Percentiles rank a stretch among this genome's conserved stretches.
Conservation (phyloP, 2,888 invertebrate species). For the Ochropacha duplaris region DNA sequence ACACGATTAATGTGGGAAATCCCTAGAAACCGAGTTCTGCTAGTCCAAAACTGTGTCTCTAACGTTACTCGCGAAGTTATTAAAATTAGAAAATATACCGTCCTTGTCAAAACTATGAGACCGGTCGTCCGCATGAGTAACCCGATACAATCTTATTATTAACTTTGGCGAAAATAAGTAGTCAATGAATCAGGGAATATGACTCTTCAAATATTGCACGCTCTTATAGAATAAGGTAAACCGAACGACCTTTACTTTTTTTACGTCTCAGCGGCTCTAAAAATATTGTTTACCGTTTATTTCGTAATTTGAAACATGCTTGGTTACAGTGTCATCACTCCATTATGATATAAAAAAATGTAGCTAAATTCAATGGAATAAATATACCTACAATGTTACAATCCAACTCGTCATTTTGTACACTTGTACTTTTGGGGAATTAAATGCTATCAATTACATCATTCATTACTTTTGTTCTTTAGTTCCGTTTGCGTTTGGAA, state of each 20-base stretch:
- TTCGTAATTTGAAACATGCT: slow-evolving; percentile 58
- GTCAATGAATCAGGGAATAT: not conserved
- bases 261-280: slow-evolving; percentile 44
- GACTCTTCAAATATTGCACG: slow-evolving; percentile 24
- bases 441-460: slow-evolving; percentile 24
- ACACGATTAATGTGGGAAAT: not conserved
- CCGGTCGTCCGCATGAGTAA: not conserved
- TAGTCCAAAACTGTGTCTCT: slow-evolving; percentile 20
- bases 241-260: slow-evolving; percentile 49
- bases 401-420: too few relatives aligned
- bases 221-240: slow-evolving; percentile 38
- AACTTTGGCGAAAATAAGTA: not conserved
- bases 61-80: slow-evolving; percentile 16
- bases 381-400: too few relatives aligned
- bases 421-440: not conserved
- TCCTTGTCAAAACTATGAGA: not conserved
- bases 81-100: not conserved
- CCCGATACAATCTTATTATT: not conserved
- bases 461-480: slow-evolving; percentile 42
- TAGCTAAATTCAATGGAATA: too few relatives aligned
- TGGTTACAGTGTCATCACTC: slow-evolving; percentile 44
- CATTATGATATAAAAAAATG: slow-evolving; percentile 20
- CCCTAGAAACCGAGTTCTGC: not conserved
- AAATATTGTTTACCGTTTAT: slow-evolving; percentile 59
- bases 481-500: slow-evolving; percentile 59